These are phyloP conservation scores for Fistularia commersonii DNA, from an alignment of 2,797 vertebrate genomes.

Conservation along the genomic window DNA sequence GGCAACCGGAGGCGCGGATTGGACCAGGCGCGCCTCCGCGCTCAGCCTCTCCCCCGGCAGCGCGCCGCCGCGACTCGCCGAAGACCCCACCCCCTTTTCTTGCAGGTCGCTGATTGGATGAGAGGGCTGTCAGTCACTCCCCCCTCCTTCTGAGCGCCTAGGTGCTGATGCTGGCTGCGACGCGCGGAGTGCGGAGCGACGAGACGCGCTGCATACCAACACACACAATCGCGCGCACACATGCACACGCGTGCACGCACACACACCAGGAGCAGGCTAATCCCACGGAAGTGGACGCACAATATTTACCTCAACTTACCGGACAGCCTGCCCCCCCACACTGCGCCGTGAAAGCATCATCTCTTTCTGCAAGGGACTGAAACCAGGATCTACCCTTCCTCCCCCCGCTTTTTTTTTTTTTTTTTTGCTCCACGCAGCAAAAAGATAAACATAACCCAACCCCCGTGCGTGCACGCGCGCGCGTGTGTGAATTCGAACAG, in stretches of 20 bases:
- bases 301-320: conserved; percentile 19
- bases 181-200: conserved; percentile 68
- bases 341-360: conserved; percentile 21
- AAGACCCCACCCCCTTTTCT: too few relatives aligned
- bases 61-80: too few relatives aligned
- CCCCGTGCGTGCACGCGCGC: conserved; percentile 18
- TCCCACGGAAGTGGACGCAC: conserved; percentile 16
- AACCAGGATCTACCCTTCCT: conserved; percentile 51
- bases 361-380: conserved; percentile 18
- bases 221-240: conserved; percentile 52
- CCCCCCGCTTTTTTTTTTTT: conserved; percentile 31
- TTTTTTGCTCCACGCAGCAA: too few relatives aligned
- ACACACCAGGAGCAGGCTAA: conserved; percentile 12
- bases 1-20: conserved; percentile 54
- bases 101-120: too few relatives aligned
- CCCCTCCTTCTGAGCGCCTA: conserved; percentile 56
- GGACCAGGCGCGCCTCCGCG: conserved; percentile 59
- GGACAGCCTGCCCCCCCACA: conserved; percentile 23
- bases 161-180: conserved; percentile 57
- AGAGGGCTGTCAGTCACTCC: conserved; percentile 73
- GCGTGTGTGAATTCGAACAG: too few relatives aligned
- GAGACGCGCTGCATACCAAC: conserved; percentile 75
- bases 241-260: conserved; percentile 46
- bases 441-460: too few relatives aligned
- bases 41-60: too few relatives aligned